Base-by-base conservation (phyloP, 2,113 vertebrate genomes). In the Pitta sordida region DNA sequence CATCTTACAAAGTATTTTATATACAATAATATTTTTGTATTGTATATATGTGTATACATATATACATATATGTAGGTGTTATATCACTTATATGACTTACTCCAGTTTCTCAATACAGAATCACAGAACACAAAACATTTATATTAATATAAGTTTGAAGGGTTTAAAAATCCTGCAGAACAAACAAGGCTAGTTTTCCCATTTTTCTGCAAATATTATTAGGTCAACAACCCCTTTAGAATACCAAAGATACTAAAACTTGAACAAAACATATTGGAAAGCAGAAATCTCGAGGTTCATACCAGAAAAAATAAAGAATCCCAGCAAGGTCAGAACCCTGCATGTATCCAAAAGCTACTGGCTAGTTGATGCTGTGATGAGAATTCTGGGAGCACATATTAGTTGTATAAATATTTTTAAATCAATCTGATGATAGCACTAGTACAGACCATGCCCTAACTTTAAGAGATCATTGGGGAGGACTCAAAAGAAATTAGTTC, bases 401-500 rank as follows among this genome's bases (percentile, higher is more conserved):
- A 59, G 53, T 83, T 93, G 34, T 22, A 85, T 17, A 87, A 90
- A 85, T 92, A 85, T 39, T 93, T 56, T 90, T 74, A 74, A 93
- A 83, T 83, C 73, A 88, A 19, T 91, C 36, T 86, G 59, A 67
- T 69, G 23, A 51, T 73, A 87, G 23, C 7, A n/a, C 12, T 73
- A 73, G n/a, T 62, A 79, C 39, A 94, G 36, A 68, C 30, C 17
- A 74, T 78, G 32, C 19, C 67, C 11, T 82, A 60, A 80, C 29
- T 91, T 94, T 58, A 89, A 73, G 39, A 67, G 49, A 65, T 86
- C 67, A 79, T 70, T 49, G 48, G 73, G 86, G 75, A 96, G 15
- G 52, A 63, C 15, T 51, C 73, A 88, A 89, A 88, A 85, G 14
- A 94, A 94, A 96, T 95, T 56, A 93, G 34, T 62, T 36, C 32